phyloP scores from a whole-genome alignment of 2,113 vertebrate genomes.

The Hemibagrus wyckioides region DNA sequence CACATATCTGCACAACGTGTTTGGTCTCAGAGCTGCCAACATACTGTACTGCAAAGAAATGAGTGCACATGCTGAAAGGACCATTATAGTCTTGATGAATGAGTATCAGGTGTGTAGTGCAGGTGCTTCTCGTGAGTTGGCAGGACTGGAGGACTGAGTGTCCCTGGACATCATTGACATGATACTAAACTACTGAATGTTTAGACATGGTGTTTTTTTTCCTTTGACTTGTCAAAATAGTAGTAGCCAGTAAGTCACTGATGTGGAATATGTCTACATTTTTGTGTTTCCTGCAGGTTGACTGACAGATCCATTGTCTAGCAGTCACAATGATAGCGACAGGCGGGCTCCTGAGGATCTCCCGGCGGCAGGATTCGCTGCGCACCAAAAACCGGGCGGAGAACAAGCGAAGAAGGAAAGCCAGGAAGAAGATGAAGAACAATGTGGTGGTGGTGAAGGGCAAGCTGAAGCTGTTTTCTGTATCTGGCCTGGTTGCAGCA shows the following conservation, averaged over 20 bases:
- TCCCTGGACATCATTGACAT: not conserved
- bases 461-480: conserved; percentile 91
- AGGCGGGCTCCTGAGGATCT: conserved; percentile 96
- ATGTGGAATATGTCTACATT: conserved; percentile 5
- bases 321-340: conserved; percentile 91
- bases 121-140: not conserved
- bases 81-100: not conserved
- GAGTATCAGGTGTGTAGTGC: not conserved
- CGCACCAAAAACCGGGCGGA: conserved; percentile 82
- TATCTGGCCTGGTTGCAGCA: conserved; percentile 88
- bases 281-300: conserved; percentile 62
- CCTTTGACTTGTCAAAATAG: not conserved
- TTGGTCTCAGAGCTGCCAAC: not conserved
- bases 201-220: not conserved
- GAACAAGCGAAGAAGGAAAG: conserved; percentile 87
- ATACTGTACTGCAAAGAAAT: not conserved
- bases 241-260: not conserved
- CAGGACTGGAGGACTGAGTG: not conserved
- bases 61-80: not conserved
- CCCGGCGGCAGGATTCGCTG: conserved; percentile 92
- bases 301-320: conserved; percentile 67
- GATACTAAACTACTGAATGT: not conserved
- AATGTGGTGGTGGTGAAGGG: conserved; percentile 97
- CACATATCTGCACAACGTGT: not conserved
- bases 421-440: conserved; percentile 91